A percentile compares a stretch with the other conserved stretches of the same genome.
Conservation (phyloP, 2,797 vertebrate species). For the Melopsittacus undulatus region DNA sequence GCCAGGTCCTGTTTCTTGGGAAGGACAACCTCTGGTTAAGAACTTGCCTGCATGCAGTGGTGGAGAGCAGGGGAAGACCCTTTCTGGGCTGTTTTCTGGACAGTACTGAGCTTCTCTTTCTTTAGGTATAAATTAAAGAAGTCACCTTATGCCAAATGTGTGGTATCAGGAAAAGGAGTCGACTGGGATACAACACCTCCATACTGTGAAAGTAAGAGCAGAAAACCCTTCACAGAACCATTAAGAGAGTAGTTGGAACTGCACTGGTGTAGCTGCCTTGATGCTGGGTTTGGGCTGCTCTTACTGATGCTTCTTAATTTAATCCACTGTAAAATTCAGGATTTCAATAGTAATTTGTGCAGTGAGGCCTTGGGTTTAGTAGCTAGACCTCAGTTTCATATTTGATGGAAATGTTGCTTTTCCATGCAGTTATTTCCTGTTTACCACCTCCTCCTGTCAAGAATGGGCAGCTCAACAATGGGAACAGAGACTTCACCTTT, state of each 20-base stretch:
- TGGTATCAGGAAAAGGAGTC: background rate
- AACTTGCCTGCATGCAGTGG: background rate
- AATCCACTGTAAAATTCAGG: no score
- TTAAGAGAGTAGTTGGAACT: no score
- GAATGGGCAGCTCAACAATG: background rate
- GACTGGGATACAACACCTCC: background rate
- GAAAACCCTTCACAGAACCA: background rate
- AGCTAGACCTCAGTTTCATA: background rate
- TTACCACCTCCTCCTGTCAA: background rate
- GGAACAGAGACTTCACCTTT: background rate
- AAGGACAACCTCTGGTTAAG: background rate
- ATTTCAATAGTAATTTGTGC: no score
- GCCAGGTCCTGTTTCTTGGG: background rate
- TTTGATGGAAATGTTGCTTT: background rate
- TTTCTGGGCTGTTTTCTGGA: background rate
- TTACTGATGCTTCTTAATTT: no score
- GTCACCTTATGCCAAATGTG: background rate
- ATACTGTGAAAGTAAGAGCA: slow-evolving; percentile 23
- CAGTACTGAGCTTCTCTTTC: background rate
- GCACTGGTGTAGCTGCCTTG: no score
- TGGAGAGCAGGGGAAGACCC: background rate
- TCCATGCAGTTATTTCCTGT: background rate
- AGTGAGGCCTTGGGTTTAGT: background rate
- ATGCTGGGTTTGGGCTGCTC: no score
- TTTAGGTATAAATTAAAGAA: background rate